Percentiles rank a stretch among this genome's conserved stretches.
These are phyloP conservation scores for Pyrocephalus nanus DNA, from an alignment of 2,797 vertebrate species.

Conservation along the genomic window DNA sequence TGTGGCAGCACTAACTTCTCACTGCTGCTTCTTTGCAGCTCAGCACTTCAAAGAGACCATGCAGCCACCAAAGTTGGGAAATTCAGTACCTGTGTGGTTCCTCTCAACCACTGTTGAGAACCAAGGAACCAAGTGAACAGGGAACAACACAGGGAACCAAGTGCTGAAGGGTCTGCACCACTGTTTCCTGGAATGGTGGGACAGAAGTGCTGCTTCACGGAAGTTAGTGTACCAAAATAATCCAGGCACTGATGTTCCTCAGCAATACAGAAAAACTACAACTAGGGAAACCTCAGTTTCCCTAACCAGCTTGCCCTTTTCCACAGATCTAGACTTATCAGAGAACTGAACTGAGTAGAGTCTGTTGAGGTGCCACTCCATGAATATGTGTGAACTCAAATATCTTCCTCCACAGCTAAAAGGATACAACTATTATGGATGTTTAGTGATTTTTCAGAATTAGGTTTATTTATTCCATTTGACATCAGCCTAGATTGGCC, in stretches of 20 bases:
- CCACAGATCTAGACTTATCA: not conserved
- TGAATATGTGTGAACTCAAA: not conserved
- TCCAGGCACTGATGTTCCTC: not conserved
- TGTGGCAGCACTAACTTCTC: not conserved
- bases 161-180: not conserved
- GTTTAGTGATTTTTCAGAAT: not conserved
- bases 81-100: not conserved
- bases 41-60: rapidly evolving
- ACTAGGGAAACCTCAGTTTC: rapidly evolving
- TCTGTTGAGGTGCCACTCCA: not conserved
- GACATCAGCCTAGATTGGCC: not conserved
- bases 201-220: rapidly evolving
- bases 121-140: no score
- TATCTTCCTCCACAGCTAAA: not conserved
- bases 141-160: rapidly evolving
- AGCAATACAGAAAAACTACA: not conserved
- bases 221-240: not conserved
- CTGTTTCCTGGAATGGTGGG: not conserved
- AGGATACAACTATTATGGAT: rapidly evolving
- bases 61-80: not conserved
- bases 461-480: not conserved
- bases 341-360: not conserved
- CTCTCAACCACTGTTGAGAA: no score
- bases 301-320: not conserved
- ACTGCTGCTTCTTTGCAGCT: not conserved